Base-by-base conservation (phyloP, 2,888 invertebrate species). In the Neoitamus cyanurus region DNA sequence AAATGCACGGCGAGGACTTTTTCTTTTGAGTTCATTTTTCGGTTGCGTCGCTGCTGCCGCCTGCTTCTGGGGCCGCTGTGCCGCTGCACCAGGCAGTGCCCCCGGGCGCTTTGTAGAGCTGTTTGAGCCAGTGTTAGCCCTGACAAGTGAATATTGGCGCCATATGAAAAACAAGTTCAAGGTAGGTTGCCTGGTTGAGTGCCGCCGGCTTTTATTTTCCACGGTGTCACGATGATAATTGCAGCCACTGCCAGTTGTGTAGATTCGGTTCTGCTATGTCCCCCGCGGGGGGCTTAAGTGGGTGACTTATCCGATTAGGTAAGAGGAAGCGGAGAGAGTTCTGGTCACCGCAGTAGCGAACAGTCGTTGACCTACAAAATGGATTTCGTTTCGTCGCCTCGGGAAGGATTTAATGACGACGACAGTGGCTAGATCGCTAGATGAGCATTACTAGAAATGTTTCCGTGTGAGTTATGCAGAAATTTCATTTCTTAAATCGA, bases 81-180 rank as follows among this genome's bases (percentile, higher is more conserved):
- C 28, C 11, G 48, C 78, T 46, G 48, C 78, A 78, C 20, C 73
- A 73, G 15, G 2, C n/a, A 78, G 7, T 78, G 58, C 48, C 78
- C 78, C 78, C 34, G 31, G 31, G 30, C 15, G 34, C 20, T 58
- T 58, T 58, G 20, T 9, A 9, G 58, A 25, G 58, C 58, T 58
- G 58, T 58, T 20, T 78, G 31, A 15, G 31, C 30, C 78, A 78
- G 31, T 48, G 78, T 78, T 78, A 78, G 78, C 30, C 78, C 78
- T 42, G 78, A 48, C 78, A 78, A 78, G 78, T 78, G 78, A 78
- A 78, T 78, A 78, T 58, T 78, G 78, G 78, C 78, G 78, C 78
- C 78, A 42, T 78, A 78, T 78, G 78, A 48, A 78, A 78, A 78
- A 78, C 78, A 78, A 78, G 78, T 78, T 78, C 78, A 78, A 78